phyloP scores from a whole-genome alignment of 2,888 invertebrate species.

The Eulithis testata region DNA sequence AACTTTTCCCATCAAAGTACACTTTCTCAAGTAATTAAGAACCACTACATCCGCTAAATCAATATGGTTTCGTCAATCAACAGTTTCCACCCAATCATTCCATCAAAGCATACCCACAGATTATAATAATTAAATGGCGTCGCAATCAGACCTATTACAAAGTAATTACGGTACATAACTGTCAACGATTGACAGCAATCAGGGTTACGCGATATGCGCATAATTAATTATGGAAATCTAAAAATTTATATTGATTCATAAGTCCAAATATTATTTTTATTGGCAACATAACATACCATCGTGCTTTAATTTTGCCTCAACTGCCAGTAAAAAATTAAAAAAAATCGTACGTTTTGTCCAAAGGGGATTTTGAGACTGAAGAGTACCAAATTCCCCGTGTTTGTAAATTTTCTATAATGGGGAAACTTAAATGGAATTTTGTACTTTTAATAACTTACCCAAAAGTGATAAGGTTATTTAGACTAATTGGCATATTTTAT shows the following conservation, averaged over 20 bases:
- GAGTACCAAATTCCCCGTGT: too few relatives aligned
- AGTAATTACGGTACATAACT: constrained; percentile 36
- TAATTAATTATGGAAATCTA: constrained; percentile 5
- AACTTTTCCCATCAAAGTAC: constrained; percentile 34
- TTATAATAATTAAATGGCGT: constrained; percentile 41
- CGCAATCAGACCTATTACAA: constrained; percentile 40
- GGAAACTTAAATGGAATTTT: too few relatives aligned
- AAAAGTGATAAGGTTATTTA: too few relatives aligned
- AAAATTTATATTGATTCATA: background rate
- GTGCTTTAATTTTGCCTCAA: too few relatives aligned
- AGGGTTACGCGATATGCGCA: constrained; percentile 11
- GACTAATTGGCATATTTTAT: too few relatives aligned
- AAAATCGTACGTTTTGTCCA: too few relatives aligned
- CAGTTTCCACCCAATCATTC: constrained; percentile 44
- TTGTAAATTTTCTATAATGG: too few relatives aligned
- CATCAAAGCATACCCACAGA: constrained; percentile 43
- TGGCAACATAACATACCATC: too few relatives aligned
- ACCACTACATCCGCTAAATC: constrained; percentile 35
- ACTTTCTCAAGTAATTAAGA: constrained; percentile 38
- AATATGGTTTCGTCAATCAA: constrained; percentile 35
- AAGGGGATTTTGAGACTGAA: too few relatives aligned
- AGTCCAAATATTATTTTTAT: too few relatives aligned
- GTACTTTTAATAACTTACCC: too few relatives aligned
- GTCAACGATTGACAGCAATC: constrained; percentile 34
- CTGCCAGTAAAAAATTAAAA: too few relatives aligned